phyloP scores from a whole-genome alignment of 1,140 invertebrate genomes.

The Panagrolaimus sp. region DNA sequence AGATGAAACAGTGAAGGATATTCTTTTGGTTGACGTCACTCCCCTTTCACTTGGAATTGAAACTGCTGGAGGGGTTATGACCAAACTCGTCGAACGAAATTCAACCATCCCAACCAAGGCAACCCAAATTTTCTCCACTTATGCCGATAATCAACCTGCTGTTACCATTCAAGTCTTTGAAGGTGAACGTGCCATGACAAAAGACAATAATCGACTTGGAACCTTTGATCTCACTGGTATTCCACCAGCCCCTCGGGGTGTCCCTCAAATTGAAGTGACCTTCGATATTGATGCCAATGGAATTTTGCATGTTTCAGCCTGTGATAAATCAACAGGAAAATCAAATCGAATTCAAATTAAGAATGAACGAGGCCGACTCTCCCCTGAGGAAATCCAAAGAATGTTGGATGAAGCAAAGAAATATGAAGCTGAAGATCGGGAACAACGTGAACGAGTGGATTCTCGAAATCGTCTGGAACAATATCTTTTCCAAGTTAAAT shows the following conservation, averaged over 20 bases:
- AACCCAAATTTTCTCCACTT: constrained; percentile 90
- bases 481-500: constrained; percentile 81
- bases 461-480: constrained; percentile 83
- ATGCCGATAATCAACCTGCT: constrained; percentile 90
- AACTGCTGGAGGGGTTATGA: constrained; percentile 96
- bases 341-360: constrained; percentile 91
- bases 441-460: constrained; percentile 74
- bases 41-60: constrained; percentile 92
- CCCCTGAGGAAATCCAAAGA: constrained; percentile 90
- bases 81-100: constrained; percentile 71
- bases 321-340: constrained; percentile 75
- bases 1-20: constrained; percentile 82
- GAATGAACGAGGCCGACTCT: constrained; percentile 87
- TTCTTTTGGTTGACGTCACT: constrained; percentile 84
- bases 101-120: constrained; percentile 92
- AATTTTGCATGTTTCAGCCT: constrained; percentile 62
- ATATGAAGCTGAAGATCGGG: constrained; percentile 78
- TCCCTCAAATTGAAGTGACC: constrained; percentile 81
- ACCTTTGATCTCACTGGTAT: constrained; percentile 98
- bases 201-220: constrained; percentile 92
- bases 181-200: constrained; percentile 78
- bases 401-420: constrained; percentile 95
- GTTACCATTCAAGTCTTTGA: constrained; percentile 78
- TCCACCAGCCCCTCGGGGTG: constrained; percentile 89
- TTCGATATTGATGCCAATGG: constrained; percentile 68